Conservation (phyloP, 2,113 vertebrate species). For the Tenrec ecaudatus region DNA sequence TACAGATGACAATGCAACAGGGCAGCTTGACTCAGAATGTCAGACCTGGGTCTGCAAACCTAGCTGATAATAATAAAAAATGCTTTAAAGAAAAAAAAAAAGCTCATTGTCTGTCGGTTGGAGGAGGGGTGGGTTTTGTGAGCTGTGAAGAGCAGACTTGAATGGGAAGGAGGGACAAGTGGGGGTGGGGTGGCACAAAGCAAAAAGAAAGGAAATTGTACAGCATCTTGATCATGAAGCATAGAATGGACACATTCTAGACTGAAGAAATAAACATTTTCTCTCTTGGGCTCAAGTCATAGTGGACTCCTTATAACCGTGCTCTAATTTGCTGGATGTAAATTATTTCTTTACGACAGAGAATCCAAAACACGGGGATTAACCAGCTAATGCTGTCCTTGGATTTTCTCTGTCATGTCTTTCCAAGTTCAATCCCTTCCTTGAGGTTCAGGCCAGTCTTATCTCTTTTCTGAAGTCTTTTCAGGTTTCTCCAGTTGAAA, state of each 20-base stretch:
- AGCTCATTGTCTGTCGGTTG: not conserved
- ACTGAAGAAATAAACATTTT: not conserved
- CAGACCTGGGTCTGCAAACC: slow-evolving; percentile 47
- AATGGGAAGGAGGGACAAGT: not conserved
- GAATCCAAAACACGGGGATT: not conserved
- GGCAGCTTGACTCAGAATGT: slow-evolving; percentile 29
- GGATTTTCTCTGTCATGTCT: not conserved
- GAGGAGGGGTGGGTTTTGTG: not conserved
- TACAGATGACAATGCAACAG: slow-evolving; percentile 45
- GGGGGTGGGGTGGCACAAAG: not conserved
- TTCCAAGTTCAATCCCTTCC: not conserved
- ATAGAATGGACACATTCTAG: not conserved
- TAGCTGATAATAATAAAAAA: not conserved
- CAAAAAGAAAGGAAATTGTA: not conserved
- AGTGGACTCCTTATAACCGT: not conserved
- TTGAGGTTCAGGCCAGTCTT: not conserved
- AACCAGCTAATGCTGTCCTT: not conserved
- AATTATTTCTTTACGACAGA: not conserved
- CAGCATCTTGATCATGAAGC: not conserved
- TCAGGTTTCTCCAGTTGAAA: not conserved
- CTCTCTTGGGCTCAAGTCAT: not conserved
- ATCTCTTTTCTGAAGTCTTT: not conserved
- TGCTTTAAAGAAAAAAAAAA: no score
- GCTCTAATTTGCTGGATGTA: not conserved
- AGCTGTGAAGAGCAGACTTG: not conserved